Evolutionary conservation across 2,888 invertebrate species (phyloP), one percentile per base, ranked within the genome.

Genomic region (Caenorhabditis macrosperma): DNA sequence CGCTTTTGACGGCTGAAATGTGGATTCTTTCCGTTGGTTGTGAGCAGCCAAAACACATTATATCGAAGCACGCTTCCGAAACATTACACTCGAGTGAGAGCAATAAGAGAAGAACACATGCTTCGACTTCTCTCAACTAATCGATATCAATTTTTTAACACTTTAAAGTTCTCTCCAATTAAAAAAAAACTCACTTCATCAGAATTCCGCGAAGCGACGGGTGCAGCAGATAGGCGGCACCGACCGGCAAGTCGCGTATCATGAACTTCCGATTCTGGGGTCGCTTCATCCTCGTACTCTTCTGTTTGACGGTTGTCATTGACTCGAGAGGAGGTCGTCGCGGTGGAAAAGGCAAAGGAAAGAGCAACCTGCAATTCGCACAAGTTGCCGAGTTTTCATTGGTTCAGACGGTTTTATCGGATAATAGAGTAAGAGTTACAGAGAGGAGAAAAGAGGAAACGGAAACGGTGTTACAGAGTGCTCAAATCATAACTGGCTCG

Each of bases 321-420:
- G 78, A 80, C 68, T 69, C 76, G 48, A 79, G 86, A 48, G 84
- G 90, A 69, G 90, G 90, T 28, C 85, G 90, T 41, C 75, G 89
- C 52, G 85, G 85, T 22, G 83, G 80, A 22, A 85, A 85, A 61
- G 85, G 85, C 38, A 85, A 87, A 64, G 89, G 90, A 38, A 90
- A 90, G 69, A 87, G 85, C 52, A 90, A 90, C 64, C 83, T 90
- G 66, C 90, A 90, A 81, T 90, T 90, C 75, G 88, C 90, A 6
- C 89, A 89, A 75, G 89, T 90, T 59, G 90, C 90, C 46, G 90
- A 90, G 69, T 90, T 90, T 79, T 89, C 89, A 38, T 71, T 90
- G 48, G 88, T 90, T 71, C 87, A 88, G 46, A 83, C 81, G 22
- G 72, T 82, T 26, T 46, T 89, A 20, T 83, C 89, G 17, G 90